A percentile compares a stretch with the other conserved stretches of the same genome.
Evolutionary conservation across 2,888 invertebrate genomes (phyloP).

Genomic region (Pocota personata): DNA sequence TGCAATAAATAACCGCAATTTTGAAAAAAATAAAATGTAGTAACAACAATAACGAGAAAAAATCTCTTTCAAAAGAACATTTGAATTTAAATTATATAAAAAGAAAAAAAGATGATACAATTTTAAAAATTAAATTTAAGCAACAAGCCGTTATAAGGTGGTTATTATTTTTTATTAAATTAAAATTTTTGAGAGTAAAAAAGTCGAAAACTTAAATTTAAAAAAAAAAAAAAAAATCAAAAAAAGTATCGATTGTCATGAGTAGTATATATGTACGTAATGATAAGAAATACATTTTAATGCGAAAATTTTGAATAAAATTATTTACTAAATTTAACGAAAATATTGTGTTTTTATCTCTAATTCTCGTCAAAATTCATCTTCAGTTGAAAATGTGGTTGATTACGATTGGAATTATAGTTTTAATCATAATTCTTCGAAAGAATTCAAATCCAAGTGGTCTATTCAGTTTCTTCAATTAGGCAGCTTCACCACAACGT

Average conservation of each 20-base stretch:
- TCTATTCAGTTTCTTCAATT: too few species aligned
- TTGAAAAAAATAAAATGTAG: constrained; percentile 14
- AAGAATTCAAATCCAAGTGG: too few species aligned
- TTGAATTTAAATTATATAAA: constrained; percentile 35
- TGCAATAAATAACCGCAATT: neutral
- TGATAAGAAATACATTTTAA: constrained; percentile 31
- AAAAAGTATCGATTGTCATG: constrained; percentile 35
- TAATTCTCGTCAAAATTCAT: neutral
- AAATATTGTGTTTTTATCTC: neutral
- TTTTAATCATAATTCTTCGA: too few species aligned
- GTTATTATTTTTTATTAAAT: constrained; percentile 29
- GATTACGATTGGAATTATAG: too few species aligned
- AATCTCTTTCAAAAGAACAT: constrained; percentile 46
- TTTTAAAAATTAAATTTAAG: neutral
- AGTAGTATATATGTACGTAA: constrained; percentile 40
- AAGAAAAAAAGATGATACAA: constrained; percentile 9
- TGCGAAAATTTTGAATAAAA: constrained; percentile 68
- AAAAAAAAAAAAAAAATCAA: constrained; percentile 20
- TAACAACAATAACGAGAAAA: neutral
- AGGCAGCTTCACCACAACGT: too few species aligned
- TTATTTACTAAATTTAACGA: constrained; percentile 50
- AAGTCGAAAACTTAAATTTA: constrained; percentile 7
- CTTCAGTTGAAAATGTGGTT: too few species aligned
- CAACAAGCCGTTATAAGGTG: constrained; percentile 4
- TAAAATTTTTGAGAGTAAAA: constrained; percentile 23